Percentiles rank a stretch among this genome's conserved stretches.
Evolutionary conservation across 2,113 vertebrate species (phyloP).

Genomic region (Pagrus major): DNA sequence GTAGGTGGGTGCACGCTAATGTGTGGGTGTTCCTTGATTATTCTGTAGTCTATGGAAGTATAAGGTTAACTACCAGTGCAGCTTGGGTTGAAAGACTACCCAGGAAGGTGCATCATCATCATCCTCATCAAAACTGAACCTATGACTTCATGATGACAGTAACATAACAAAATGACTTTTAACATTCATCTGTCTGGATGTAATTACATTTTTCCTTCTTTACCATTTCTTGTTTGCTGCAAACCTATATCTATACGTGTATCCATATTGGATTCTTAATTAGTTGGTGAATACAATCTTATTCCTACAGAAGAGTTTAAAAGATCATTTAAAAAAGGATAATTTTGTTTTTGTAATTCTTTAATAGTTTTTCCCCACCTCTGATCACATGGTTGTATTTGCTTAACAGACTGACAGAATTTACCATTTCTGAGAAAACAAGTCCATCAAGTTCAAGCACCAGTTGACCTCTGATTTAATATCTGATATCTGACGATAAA

Average conservation of each 20-base stretch:
- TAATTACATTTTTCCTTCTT: too few species aligned
- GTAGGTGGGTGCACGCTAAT: not conserved
- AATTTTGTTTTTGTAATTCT: too few species aligned
- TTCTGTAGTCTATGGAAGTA: conserved; percentile 44
- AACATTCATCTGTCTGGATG: conserved; percentile 9
- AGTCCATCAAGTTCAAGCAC: conserved; percentile 20
- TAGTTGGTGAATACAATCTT: not conserved
- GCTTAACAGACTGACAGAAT: conserved; percentile 15
- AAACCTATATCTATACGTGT: too few species aligned
- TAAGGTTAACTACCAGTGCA: conserved; percentile 59
- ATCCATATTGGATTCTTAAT: too few species aligned
- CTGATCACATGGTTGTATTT: not conserved
- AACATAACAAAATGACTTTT: conserved; percentile 42
- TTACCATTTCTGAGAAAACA: not conserved
- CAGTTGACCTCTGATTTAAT: conserved; percentile 27
- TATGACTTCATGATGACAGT: conserved; percentile 55
- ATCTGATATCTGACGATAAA: conserved; percentile 12
- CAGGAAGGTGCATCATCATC: conserved; percentile 46
- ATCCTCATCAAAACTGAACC: conserved; percentile 40
- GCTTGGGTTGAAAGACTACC: conserved; percentile 47
- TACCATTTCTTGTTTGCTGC: not conserved
- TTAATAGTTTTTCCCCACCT: not conserved
- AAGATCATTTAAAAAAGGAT: too few species aligned
- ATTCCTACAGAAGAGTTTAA: too few species aligned
- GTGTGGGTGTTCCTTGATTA: conserved; percentile 66